These are phyloP conservation scores for Galago senegalensis DNA, from an alignment of 2,797 vertebrate species.

Conservation along the genomic window DNA sequence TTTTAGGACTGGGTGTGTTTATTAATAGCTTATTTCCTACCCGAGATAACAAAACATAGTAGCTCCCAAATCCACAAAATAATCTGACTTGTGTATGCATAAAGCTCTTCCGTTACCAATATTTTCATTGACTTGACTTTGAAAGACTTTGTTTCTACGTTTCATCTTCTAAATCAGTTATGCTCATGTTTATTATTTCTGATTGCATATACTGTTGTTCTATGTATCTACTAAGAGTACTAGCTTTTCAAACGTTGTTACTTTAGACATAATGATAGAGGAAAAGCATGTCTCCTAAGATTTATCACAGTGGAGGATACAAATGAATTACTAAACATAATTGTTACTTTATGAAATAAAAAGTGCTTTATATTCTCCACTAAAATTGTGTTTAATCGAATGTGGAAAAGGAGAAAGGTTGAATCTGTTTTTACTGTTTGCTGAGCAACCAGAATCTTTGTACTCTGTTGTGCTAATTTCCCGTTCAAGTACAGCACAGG, in stretches of 20 bases:
- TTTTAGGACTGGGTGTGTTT: neutral
- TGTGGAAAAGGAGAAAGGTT: neutral
- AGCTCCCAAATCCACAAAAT: neutral
- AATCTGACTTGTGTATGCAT: neutral
- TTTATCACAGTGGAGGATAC: neutral
- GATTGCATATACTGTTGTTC: neutral
- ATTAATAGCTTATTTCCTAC: neutral
- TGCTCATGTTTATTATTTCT: neutral
- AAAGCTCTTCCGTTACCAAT: neutral
- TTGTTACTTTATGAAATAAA: neutral
- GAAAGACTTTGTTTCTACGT: neutral
- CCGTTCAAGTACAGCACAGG: neutral
- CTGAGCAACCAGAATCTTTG: neutral
- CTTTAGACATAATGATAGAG: neutral
- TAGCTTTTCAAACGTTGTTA: constrained; percentile 8
- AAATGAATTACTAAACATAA: neutral
- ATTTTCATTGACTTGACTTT: constrained; percentile 28
- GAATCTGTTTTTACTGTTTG: neutral
- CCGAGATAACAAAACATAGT: neutral
- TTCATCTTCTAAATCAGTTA: constrained; percentile 36
- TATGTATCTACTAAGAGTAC: neutral
- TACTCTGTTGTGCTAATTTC: neutral
- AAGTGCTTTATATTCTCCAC: neutral
- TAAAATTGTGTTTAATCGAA: neutral
- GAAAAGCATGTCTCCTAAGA: neutral